Percentiles rank a stretch among this genome's conserved stretches.
phyloP scores from a whole-genome alignment of 2,888 invertebrate genomes.

The Xanthorhoe spadicearia region DNA sequence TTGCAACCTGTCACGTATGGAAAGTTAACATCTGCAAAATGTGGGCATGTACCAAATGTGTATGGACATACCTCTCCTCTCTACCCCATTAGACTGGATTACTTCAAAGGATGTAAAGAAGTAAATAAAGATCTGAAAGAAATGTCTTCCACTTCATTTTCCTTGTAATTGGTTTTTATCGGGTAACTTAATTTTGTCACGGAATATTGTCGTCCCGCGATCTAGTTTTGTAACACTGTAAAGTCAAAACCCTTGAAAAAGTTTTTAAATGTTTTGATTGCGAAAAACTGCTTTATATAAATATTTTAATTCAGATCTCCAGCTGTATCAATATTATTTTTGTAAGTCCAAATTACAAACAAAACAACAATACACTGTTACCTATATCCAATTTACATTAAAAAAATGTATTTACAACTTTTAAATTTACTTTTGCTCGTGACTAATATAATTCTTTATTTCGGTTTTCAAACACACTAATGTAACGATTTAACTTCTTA shows the following conservation, averaged over 20 bases:
- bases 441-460: not conserved
- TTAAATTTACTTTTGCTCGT: not conserved
- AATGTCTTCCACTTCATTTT: too few species aligned
- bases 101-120: too few species aligned
- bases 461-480: not conserved
- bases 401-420: not conserved
- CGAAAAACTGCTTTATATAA: too few species aligned
- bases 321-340: not conserved
- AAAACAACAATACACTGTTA: conserved; percentile 13
- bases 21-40: too few species aligned
- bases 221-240: not conserved
- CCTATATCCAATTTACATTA: conserved; percentile 8
- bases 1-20: too few species aligned
- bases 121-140: too few species aligned
- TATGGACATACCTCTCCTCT: too few species aligned
- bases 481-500: not conserved
- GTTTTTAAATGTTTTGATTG: not conserved
- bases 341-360: conserved; percentile 8
- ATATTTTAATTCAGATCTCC: not conserved
- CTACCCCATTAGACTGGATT: too few species aligned
- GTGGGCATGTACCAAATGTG: too few species aligned
- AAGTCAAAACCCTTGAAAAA: not conserved
- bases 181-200: not conserved
- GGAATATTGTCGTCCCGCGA: not conserved
- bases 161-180: not conserved